Conservation (phyloP, 2,113 vertebrate genomes). For the Monarcha castaneiventris region DNA sequence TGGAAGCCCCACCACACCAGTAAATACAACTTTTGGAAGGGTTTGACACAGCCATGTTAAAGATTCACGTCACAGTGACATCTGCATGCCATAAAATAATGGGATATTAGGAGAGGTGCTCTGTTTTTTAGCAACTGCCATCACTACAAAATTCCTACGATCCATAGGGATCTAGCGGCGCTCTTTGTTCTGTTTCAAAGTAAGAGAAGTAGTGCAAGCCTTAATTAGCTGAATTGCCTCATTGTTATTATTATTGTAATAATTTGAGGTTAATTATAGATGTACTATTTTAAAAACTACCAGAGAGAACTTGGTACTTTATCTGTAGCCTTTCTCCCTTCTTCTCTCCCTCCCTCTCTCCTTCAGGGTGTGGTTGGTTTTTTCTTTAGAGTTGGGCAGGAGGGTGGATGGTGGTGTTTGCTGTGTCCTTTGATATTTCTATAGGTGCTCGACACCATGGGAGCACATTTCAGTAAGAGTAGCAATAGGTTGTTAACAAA, state of each 20-base stretch:
- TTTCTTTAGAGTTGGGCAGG: neutral
- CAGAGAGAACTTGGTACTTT: neutral
- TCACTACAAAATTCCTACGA: neutral
- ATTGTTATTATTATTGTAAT: neutral
- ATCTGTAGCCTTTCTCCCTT: neutral
- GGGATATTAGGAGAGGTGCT: neutral
- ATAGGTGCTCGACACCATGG: neutral
- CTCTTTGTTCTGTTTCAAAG: neutral
- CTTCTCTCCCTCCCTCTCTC: neutral
- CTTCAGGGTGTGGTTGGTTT: fast-evolving
- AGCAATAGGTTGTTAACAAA: neutral
- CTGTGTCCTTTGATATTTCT: neutral
- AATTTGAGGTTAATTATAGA: neutral
- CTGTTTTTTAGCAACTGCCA: neutral
- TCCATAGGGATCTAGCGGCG: fast-evolving
- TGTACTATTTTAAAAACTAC: neutral
- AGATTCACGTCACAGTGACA: neutral
- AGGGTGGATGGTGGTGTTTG: neutral
- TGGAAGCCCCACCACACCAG: neutral
- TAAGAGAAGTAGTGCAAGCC: neutral
- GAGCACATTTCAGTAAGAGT: neutral
- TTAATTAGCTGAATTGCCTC: neutral
- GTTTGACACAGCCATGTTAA: neutral
- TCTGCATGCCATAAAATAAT: neutral
- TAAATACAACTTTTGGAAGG: neutral